Base-by-base conservation (phyloP, 2,888 invertebrate species). In the Ophioninae sp. region DNA sequence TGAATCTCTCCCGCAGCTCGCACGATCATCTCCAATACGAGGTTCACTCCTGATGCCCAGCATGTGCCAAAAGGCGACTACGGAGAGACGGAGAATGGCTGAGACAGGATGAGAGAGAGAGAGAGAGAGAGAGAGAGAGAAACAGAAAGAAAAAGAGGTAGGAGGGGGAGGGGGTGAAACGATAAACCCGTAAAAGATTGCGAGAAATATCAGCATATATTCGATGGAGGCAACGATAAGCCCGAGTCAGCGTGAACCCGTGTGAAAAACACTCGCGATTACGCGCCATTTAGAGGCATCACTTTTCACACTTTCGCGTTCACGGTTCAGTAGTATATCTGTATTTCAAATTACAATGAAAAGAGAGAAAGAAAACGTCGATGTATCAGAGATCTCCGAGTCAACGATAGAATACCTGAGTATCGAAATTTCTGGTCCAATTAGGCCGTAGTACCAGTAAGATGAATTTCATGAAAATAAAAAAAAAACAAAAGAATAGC, bases 311-410 rank as follows among this genome's bases (percentile, higher is more conserved):
- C 75, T 59, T 56, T 64, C 58, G 39, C 51, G 23, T 72, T 37
- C 61, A 61, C 22, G 22, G 9, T 39, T 63, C 9, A 74, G 68
- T 30, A 37, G 13, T 63, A 37, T 59, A 67, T 63, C 71, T 85
- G 44, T 67, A 87, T 89, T 89, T 89, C 84, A 89, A 89, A 90
- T 90, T 89, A 89, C 87, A 88, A 89, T 90, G 87, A 71, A 13
- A 13, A 8, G 44, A 10, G 10, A 44, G 44, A 13, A 44, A 44
- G 64, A 83, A 79, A 75, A 56, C 71, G 39, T 30, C 74, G 51
- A 41, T 44, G 44, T 75, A 79, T 75, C 71, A 39, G 51, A 9
- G 37, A 74, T 63, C 63, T 69, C 41, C 51, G 59, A 13, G 51
- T n/a, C 39, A 20, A 41, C 51, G 51, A 51, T 44, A 51, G 61